Evolutionary conservation across 2,797 vertebrate species (phyloP), one percentile per base, ranked within the genome.

Genomic region (Myotis daubentonii): DNA sequence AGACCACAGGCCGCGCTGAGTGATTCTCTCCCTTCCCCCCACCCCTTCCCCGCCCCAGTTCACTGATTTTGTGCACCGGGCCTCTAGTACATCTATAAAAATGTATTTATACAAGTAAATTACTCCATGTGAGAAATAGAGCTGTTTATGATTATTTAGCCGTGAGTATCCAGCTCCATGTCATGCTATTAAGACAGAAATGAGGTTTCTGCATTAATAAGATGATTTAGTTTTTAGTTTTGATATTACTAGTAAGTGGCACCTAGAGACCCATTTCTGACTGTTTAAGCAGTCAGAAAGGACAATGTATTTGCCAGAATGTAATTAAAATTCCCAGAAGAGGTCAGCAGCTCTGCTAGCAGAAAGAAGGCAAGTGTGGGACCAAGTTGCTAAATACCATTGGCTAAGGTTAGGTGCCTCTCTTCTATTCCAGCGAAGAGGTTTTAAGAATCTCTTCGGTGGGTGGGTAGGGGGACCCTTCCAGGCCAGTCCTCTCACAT

Each of bases 191-290:
- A 78, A 90, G 41, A 79, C 28, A 84, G 57, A 76, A 66, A 68
- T 20, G 25, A 79, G 28, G 8, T 13, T 65, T 95, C 78, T 81
- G 36, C 13, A 70, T 88, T 55, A 33, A 55, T 76, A 89, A 55
- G 36, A 53, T 93, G 55, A 57, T 78, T 82, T 78, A 78, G 72
- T 68, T 93, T 94, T 90, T 25, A 76, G 12, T 88, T 91, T 81
- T 41, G 53, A 19, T 76, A 55, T 65, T 95, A 9, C 4, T 55
- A 55, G 53, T 55, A 91, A 76, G 15, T 71, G 51, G 20, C 28
- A 72, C 41, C 65, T 30, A 86, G 80, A 86, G 47, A 76, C 33
- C 30, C 30, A 83, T 94, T 70, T 82, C 11, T 76, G 30, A 51
- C 33, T 72, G 86, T 79, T 87, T 60, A 72, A 74, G 38, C 66